Conservation (phyloP, 53 echinoderm and acorn worm genomes). For the Patiria pectinifera region DNA sequence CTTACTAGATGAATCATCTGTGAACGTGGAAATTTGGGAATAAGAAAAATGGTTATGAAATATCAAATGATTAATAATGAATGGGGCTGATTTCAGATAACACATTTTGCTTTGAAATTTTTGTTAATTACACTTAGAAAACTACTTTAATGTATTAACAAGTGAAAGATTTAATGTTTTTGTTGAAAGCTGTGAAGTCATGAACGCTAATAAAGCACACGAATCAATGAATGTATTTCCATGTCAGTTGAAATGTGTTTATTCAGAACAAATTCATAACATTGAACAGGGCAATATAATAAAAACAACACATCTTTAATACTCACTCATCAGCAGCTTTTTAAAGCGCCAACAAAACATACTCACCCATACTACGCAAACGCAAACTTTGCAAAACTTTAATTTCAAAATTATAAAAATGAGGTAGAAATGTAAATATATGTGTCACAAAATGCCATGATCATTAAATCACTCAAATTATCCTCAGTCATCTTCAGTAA, state of each 20-base stretch:
- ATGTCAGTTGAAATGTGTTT: background rate
- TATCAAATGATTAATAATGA: background rate
- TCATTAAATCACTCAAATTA: no score
- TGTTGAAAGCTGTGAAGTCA: background rate
- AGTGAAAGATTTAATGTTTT: background rate
- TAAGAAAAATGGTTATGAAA: background rate
- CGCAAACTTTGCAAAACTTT: no score
- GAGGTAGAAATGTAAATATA: no score
- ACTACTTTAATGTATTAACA: background rate
- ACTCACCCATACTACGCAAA: no score
- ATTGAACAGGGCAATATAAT: no score
- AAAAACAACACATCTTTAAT: no score
- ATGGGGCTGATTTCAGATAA: no score
- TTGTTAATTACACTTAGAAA: background rate
- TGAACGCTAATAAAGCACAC: background rate
- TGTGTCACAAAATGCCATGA: no score
- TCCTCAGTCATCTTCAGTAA: no score
- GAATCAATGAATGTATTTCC: background rate
- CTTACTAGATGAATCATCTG: constrained; percentile 45
- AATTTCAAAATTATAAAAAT: no score
- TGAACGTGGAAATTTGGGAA: background rate
- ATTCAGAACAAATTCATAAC: background rate
- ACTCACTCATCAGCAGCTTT: no score
- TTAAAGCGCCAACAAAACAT: no score
- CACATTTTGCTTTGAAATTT: background rate